phyloP scores from a whole-genome alignment of 2,888 invertebrate species.

The Epinotia bilunana region DNA sequence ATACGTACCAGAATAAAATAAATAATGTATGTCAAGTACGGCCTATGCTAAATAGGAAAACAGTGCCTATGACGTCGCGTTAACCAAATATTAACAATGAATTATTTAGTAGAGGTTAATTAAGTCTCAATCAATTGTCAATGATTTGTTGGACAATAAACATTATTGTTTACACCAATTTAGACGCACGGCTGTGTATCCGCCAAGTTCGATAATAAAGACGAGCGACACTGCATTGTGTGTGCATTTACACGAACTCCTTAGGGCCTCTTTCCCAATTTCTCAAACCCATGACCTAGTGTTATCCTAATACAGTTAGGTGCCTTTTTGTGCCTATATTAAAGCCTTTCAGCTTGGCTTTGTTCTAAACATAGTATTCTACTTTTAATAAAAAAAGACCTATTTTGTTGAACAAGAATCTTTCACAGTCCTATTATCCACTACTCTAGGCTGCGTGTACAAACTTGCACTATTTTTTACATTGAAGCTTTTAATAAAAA shows the following conservation, averaged over 20 bases:
- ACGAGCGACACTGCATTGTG: neutral
- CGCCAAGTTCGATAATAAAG: neutral
- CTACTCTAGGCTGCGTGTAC: too few relatives aligned
- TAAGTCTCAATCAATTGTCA: neutral
- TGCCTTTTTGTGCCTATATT: neutral
- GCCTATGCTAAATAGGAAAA: neutral
- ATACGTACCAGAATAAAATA: neutral
- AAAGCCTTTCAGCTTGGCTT: neutral
- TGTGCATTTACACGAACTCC: neutral
- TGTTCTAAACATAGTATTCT: neutral
- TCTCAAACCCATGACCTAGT: neutral
- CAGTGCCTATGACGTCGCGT: constrained; percentile 1
- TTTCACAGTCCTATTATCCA: too few relatives aligned
- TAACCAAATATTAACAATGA: constrained; percentile 8
- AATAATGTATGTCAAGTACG: constrained; percentile 9
- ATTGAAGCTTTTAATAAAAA: neutral
- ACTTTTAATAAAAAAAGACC: neutral
- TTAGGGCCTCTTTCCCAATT: neutral
- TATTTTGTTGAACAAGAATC: neutral
- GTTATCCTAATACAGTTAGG: neutral
- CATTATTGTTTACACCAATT: constrained; percentile 4
- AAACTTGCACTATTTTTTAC: neutral
- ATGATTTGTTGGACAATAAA: neutral
- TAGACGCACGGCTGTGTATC: neutral
- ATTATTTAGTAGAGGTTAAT: constrained; percentile 14